Evolutionary conservation across 2,113 vertebrate species (phyloP).

Genomic region (Chlamydotis undulata): DNA sequence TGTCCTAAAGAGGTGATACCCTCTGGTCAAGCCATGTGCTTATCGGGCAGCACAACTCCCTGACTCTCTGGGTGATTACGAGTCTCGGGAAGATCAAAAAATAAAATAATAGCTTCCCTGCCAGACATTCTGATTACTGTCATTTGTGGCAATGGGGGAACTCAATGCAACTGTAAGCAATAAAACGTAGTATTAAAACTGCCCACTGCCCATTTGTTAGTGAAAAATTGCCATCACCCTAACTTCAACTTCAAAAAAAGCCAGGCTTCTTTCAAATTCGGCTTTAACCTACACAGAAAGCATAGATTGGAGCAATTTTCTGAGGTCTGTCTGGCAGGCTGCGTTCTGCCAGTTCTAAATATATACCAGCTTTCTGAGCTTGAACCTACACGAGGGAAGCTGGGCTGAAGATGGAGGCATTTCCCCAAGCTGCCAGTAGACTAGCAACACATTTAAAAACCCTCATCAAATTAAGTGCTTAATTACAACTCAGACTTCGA

Average conservation of each 20-base stretch:
- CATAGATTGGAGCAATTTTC: neutral
- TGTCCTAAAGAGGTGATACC: neutral
- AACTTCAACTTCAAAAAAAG: neutral
- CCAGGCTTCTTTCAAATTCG: neutral
- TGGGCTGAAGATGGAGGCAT: conserved; percentile 25
- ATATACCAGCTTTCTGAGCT: neutral
- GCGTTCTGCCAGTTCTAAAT: conserved; percentile 5
- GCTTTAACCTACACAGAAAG: neutral
- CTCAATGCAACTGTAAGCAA: neutral
- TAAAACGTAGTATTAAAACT: neutral
- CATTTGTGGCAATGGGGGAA: neutral
- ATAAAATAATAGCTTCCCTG: neutral
- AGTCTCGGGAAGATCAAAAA: neutral
- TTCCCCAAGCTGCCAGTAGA: conserved; percentile 42
- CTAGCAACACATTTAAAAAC: conserved; percentile 42
- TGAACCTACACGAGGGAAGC: neutral
- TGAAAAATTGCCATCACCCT: neutral
- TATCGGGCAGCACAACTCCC: neutral
- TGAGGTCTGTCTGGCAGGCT: neutral
- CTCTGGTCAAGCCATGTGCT: neutral
- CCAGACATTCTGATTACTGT: neutral
- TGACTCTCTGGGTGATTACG: neutral
- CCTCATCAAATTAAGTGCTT: conserved; percentile 64
- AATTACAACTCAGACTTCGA: conserved; percentile 66
- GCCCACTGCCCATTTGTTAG: neutral